phyloP scores from a whole-genome alignment of 2,888 invertebrate genomes.

The Sesia apiformis region DNA sequence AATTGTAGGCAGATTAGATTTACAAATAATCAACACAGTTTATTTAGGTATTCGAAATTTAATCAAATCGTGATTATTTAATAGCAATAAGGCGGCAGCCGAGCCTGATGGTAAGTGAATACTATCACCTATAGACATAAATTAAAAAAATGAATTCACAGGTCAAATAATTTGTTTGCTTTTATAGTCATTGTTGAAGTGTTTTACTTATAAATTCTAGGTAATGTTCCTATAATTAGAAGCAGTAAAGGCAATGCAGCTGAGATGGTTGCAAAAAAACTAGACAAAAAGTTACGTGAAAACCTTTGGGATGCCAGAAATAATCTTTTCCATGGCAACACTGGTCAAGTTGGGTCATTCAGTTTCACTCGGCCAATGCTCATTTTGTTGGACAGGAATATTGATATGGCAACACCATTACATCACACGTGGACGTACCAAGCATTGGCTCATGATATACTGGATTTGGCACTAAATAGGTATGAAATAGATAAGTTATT shows the following conservation, averaged over 20 bases:
- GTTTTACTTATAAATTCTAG: conserved; percentile 40
- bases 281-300: conserved; percentile 97
- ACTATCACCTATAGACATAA: no score
- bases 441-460: conserved; percentile 96
- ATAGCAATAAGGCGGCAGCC: no score
- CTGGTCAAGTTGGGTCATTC: conserved; percentile 82
- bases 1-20: no score
- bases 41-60: no score
- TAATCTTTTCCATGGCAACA: conserved; percentile 93
- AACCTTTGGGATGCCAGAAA: conserved; percentile 97
- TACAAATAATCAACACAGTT: no score
- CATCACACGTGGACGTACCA: conserved; percentile 99
- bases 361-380: conserved; percentile 96
- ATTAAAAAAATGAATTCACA: no score
- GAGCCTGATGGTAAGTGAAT: no score
- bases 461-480: conserved; percentile 93
- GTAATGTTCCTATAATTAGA: conserved; percentile 90
- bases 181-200: neutral
- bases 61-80: no score
- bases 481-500: conserved; percentile 10
- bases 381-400: conserved; percentile 92
- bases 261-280: conserved; percentile 97
- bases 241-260: conserved; percentile 97
- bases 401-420: conserved; percentile 97
- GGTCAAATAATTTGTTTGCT: neutral